Evolutionary conservation across 2,888 invertebrate species (phyloP), one percentile per base, ranked within the genome.

Genomic region (Abrostola triplasia): DNA sequence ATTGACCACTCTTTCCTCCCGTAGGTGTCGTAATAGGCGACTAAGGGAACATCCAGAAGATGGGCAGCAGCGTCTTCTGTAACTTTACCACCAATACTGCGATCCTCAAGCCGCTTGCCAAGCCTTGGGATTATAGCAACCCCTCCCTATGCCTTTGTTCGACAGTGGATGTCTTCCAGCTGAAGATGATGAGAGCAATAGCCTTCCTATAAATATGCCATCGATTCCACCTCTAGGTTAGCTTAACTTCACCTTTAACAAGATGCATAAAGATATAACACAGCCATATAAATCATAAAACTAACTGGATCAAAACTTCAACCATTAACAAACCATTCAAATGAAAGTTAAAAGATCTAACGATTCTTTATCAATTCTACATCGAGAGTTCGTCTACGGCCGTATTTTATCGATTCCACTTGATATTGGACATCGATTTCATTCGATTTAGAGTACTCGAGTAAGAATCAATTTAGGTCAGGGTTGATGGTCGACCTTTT

Each of bases 401-500:
- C 36, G 67, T 67, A 65, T 60, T 69, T 70, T 58, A 80, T 79
- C 75, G 76, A 76, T 76, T 71, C 49, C 54, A 70, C 66, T 80
- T 53, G 69, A 59, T 71, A 74, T 65, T 61, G 55, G 62, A 71
- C 69, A 74, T 77, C 69, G 74, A 80, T 76, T 74, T 55, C 58
- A 63, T 68, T 67, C 71, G 61, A 71, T 70, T 69, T 67, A 61
- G 70, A 76, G 65, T 67, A 70, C 77, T 73, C 67, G 74, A 74
- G 65, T 49, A 65, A 52, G 67, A 69, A 67, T 60, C 71, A 52
- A 72, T 72, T 72, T 54, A 36, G 77, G 72, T 79, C 74, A 79
- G 64, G 77, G 80, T 64, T 77, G 63, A 48, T 48, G 38, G 13
- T 38, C 49, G 65, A 76, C 64, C 74, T 76, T 67, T 65, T 35